A percentile compares a stretch with the other conserved stretches of the same genome.
Evolutionary conservation across 2,113 vertebrate species (phyloP).

Genomic region (Paratilapia polleni): DNA sequence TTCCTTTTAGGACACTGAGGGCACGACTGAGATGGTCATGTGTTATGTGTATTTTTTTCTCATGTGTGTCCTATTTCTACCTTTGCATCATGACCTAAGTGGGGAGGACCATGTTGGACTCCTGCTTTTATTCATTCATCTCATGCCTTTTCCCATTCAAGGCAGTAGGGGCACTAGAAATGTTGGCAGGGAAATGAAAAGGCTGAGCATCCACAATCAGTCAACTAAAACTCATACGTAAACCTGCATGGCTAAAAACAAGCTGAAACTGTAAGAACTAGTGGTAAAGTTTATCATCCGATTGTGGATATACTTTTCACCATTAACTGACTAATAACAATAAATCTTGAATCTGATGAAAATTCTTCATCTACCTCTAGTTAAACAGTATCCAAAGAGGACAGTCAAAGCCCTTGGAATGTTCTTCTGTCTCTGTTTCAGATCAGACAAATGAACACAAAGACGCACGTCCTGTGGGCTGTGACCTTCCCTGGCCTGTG

Average conservation of each 20-base stretch:
- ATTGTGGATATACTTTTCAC: neutral
- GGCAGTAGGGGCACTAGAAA: constrained; percentile 47
- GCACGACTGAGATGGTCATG: neutral
- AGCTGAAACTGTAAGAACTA: neutral
- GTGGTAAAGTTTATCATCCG: neutral
- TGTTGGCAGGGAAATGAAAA: constrained; percentile 14
- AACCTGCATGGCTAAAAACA: neutral
- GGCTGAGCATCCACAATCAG: constrained; percentile 17
- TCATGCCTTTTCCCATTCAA: neutral
- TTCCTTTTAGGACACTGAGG: neutral
- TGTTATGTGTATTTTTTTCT: neutral
- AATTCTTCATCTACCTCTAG: constrained; percentile 6
- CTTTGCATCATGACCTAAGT: constrained; percentile 50
- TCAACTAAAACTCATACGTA: neutral
- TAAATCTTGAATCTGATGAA: constrained; percentile 6
- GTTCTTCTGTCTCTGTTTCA: constrained; percentile 59
- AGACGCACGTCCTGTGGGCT: constrained; percentile 58
- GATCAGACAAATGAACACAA: constrained; percentile 61
- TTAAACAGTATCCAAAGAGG: constrained; percentile 25
- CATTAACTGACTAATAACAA: constrained; percentile 39
- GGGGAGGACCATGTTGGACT: constrained; percentile 20
- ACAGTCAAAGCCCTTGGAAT: constrained; percentile 51
- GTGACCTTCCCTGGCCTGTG: constrained; percentile 68
- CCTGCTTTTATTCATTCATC: constrained; percentile 20
- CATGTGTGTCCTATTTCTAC: constrained; percentile 43